Evolutionary conservation across 2,888 invertebrate genomes (phyloP), one percentile per base, ranked within the genome.

Genomic region (Thysanoteuthis rhombus): DNA sequence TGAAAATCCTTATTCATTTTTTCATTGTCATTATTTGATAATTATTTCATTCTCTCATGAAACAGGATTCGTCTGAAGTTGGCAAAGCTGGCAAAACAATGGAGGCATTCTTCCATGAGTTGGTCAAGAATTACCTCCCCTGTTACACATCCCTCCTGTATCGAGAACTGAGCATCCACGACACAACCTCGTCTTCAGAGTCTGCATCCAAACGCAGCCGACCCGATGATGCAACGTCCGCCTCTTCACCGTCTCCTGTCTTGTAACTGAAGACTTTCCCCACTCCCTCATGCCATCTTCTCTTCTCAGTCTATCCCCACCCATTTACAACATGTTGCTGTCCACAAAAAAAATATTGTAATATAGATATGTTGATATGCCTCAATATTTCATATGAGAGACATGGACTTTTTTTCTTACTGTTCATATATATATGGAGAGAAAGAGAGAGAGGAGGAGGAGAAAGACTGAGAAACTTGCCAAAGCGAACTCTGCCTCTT

Each of bases 11-110:
- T 32, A 32, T 75, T n/a, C 8, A n/a, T 32, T 32, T n/a, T 10
- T 3, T 12, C n/a, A 16, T 75, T 16, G n/a, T 28, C 25, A 58
- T n/a, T 58, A 28, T 58, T 32, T 58, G 19, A 32, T 40, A 0
- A 6, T n/a, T 89, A 25, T 91, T 38, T 91, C 19, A 8, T 42
- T 93, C 45, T n/a, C 92, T 94, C 93, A 90, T 93, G 38, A 95
- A 94, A 25, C 95, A 96, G 96, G 94, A 95, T 58, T 94, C 95
- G 5, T 96, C 97, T 39, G 96, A 96, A 93, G 96, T 97, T 47
- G 96, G 96, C 40, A 95, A 95, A 93, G 96, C 96, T 32, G 97
- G 97, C 16, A 95, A 95, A 91, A 94, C 94, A 38, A 95, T 96
- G n/a, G 95, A 95, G 75, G 94, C 94, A n/a, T 95, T 95, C 92